phyloP scores from a whole-genome alignment of 2,113 vertebrate species.

The Pelecanoides urinatrix region DNA sequence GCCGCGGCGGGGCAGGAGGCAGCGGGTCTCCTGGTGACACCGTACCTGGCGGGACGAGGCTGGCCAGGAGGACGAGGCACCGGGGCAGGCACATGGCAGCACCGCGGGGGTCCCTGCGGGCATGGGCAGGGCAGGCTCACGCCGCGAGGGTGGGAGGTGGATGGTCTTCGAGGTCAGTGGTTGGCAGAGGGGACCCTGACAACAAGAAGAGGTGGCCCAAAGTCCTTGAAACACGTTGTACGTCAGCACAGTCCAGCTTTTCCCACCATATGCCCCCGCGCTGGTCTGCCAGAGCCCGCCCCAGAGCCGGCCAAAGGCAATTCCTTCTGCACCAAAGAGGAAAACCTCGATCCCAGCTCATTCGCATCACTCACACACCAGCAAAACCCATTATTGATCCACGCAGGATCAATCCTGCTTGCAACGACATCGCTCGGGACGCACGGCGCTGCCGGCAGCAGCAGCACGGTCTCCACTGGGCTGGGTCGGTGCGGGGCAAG shows the following conservation, averaged over 20 bases:
- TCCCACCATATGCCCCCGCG: background rate
- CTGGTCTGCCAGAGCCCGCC: background rate
- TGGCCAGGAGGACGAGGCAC: background rate
- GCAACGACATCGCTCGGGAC: background rate
- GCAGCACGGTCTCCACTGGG: no score
- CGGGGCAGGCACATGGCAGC: accelerated
- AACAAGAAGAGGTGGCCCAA: background rate
- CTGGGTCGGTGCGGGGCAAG: accelerated
- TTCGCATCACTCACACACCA: background rate
- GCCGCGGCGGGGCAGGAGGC: background rate
- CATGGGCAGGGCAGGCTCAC: background rate
- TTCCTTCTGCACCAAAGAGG: background rate
- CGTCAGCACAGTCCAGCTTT: background rate
- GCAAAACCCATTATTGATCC: background rate
- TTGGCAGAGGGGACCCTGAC: background rate
- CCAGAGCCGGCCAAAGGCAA: background rate
- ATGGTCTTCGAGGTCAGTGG: accelerated
- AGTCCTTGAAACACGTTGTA: accelerated
- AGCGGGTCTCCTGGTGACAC: no score
- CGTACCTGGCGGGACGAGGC: background rate
- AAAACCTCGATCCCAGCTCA: background rate
- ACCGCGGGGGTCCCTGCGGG: background rate
- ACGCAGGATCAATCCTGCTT: accelerated
- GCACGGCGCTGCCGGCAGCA: background rate
- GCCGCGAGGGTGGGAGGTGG: accelerated